Evolutionary conservation across 2,113 vertebrate genomes (phyloP), one percentile per base, ranked within the genome.

Genomic region (Morone saxatilis): DNA sequence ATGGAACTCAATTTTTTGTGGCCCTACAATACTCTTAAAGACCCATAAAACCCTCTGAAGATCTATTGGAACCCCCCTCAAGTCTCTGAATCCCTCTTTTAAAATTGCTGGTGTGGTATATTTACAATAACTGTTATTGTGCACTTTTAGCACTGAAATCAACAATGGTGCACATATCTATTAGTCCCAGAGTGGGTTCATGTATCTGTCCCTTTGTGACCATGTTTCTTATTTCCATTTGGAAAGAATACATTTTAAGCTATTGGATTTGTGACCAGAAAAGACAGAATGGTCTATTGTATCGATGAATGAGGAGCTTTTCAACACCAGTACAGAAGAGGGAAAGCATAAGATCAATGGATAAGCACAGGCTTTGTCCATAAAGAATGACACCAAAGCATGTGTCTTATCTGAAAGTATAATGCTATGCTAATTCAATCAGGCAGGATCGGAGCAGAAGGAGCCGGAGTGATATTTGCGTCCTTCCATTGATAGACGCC

Each of bases 361-460:
- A 47, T 73, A 48, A 85, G 78, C 53, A 54, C 38, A 9, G 53
- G 51, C 65, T 67, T 47, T 71, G 51, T 71, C 54, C 16, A 68
- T 25, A 7, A 66, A 48, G 36, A 68, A 22, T 69, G 56, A 50
- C 70, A 50, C 12, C 51, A 61, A 48, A 66, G 50, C 19, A 22
- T 43, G n/a, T 13, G 22, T 38, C 53, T 43, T 59, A 76, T 90
- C 36, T 71, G 40, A 69, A 66, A 72, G 72, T 47, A 43, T 31
- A 82, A 82, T 76, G 8, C 17, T 50, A 31, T 72, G 71, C 47
- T 87, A 80, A 87, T 90, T 47, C 36, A 82, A 59, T 87, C 78
- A 59, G 67, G 20, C 22, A 69, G 56, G 22, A 78, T 76, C 50
- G 47, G 48, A 48, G 48, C 57, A 12, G 79, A 62, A 57, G 56